Conservation (phyloP, 2,797 vertebrate genomes). For the Masticophis lateralis region DNA sequence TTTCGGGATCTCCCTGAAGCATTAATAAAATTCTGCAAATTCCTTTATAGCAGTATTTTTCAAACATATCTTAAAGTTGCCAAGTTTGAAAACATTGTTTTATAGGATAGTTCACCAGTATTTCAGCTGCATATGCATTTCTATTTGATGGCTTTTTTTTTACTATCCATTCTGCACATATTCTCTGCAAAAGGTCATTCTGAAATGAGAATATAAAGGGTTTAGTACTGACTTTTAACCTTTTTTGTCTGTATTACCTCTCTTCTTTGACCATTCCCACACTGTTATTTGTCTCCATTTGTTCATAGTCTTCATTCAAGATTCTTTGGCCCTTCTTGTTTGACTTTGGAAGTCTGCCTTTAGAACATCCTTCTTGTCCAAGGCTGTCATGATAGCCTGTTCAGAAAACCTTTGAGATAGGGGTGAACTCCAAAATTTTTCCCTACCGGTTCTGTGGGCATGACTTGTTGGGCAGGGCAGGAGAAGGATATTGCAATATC, state of each 20-base stretch:
- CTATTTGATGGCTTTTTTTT: background rate
- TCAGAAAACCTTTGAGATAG: background rate
- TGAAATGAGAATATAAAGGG: background rate
- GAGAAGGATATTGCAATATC: too few species aligned
- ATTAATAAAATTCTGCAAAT: background rate
- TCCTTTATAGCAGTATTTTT: background rate
- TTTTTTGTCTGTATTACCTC: background rate
- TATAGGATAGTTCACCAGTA: background rate
- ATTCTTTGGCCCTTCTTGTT: background rate
- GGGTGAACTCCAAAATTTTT: too few species aligned
- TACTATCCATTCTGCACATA: background rate
- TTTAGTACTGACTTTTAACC: background rate
- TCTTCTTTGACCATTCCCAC: background rate
- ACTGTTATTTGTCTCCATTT: background rate
- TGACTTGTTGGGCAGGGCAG: too few species aligned
- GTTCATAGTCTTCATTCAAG: background rate
- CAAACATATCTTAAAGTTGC: background rate
- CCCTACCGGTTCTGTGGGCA: too few species aligned
- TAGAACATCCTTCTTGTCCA: background rate
- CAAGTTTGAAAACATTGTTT: background rate
- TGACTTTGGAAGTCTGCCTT: background rate
- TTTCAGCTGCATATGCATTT: background rate
- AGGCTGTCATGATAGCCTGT: background rate
- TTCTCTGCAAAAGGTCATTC: background rate
- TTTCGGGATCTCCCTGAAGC: background rate